These are phyloP conservation scores for Meriones unguiculatus DNA, from an alignment of 2,113 vertebrate genomes.

Conservation along the genomic window DNA sequence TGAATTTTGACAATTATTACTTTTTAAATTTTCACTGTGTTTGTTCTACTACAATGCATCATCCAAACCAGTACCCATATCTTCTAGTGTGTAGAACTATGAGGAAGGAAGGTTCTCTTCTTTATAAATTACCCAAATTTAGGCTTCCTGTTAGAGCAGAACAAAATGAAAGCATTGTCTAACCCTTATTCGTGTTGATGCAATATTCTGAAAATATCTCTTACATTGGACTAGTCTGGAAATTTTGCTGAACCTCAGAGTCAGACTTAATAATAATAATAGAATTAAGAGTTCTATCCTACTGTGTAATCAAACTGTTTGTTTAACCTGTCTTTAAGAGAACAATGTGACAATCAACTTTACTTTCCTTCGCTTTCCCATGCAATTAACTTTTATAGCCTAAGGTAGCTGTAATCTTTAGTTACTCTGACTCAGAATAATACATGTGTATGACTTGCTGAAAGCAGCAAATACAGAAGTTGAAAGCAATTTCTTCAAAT, in stretches of 20 bases:
- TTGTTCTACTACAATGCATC: not conserved
- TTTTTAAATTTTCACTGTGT: not conserved
- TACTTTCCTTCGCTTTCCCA: not conserved
- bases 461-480: not conserved
- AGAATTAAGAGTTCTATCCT: not conserved
- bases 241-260: not conserved
- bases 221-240: not conserved
- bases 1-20: not conserved
- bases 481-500: not conserved
- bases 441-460: not conserved
- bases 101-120: not conserved
- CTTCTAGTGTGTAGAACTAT: not conserved
- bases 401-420: not conserved
- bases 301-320: not conserved
- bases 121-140: not conserved
- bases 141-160: not conserved
- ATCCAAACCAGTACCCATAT: not conserved
- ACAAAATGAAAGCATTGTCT: not conserved
- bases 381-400: not conserved
- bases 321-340: not conserved
- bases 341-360: not conserved
- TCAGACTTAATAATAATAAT: not conserved
- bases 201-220: not conserved
- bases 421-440: not conserved
- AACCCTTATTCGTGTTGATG: not conserved